A percentile compares a stretch with the other conserved stretches of the same genome.
phyloP scores from a whole-genome alignment of 1,140 invertebrate species.

The Ceratosolen solmsi region DNA sequence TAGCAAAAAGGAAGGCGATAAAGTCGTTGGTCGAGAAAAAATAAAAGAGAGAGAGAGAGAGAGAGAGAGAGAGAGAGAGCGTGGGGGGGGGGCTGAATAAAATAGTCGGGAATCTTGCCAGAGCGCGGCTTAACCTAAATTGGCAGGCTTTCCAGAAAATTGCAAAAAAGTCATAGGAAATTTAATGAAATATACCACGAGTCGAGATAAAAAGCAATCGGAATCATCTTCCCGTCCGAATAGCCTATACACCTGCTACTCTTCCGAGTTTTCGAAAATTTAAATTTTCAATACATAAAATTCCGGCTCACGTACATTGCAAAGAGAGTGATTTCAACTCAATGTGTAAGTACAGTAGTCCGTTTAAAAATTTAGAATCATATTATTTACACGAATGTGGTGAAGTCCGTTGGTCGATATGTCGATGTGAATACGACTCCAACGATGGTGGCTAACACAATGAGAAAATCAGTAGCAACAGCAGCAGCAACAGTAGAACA shows the following conservation, averaged over 20 bases:
- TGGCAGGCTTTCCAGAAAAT: slow-evolving; percentile 46
- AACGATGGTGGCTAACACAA: slow-evolving; percentile 13
- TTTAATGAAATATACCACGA: slow-evolving; percentile 25
- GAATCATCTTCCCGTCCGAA: not conserved
- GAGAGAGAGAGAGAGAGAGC: not conserved
- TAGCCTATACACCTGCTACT: not conserved
- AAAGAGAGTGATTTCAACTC: slow-evolving; percentile 33
- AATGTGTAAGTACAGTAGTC: slow-evolving; percentile 50
- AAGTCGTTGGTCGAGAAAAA: not conserved
- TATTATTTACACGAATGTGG: not conserved
- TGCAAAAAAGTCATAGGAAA: slow-evolving; percentile 29
- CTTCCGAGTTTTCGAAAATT: not conserved
- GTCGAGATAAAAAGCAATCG: not conserved
- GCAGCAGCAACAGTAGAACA: not conserved
- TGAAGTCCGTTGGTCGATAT: not conserved
- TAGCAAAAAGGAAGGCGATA: not conserved
- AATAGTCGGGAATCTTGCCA: slow-evolving; percentile 39
- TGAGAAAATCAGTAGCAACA: not conserved
- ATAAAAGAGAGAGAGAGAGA: not conserved
- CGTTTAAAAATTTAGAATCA: slow-evolving; percentile 23
- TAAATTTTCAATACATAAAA: slow-evolving; percentile 43
- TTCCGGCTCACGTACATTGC: slow-evolving; percentile 40
- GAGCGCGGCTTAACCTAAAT: slow-evolving; percentile 43
- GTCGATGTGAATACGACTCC: not conserved
- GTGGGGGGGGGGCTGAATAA: slow-evolving; percentile 1